Evolutionary conservation across 1,140 invertebrate species (phyloP), one percentile per base, ranked within the genome.

Genomic region (Euborellia annulipes): DNA sequence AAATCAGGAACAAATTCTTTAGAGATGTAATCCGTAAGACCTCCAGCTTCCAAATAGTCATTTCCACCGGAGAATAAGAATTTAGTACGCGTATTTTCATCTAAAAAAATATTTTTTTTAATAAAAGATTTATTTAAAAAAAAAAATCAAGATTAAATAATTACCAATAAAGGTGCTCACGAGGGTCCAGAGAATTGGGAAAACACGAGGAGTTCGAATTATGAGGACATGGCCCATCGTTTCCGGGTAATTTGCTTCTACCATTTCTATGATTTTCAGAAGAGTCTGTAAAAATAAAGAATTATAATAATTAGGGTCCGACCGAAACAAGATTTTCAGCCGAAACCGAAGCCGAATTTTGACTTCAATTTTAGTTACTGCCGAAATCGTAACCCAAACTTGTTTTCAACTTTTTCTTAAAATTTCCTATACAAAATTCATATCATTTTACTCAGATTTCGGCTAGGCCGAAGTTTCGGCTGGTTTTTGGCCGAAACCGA

Each of bases 111-210:
- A 62, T 58, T 45, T 34, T 17, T 39, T 41, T 34, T 36, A 18
- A 41, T 30, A 36, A 42, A 39, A 41, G 21, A 14, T 14, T 18
- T 16, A 17, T 30, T 20, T 41, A 11, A 38, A 42, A n/a, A 11
- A 43, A 51, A 44, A 40, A 45, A 38, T 48, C 11, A 46, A 36
- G 36, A 27, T 36, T 18, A 36, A 44, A 41, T 20, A 53, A 63
- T 69, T 61, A 81, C 78, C 74, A 55, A 96, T 96, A 62, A 96
- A 95, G n/a, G 89, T 89, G 58, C 85, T 87, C 43, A 96, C 85
- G 38, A 96, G 73, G 0, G 91, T 95, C 92, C 92, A 96, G n/a
- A 95, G 68, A 47, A 96, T 90, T 1, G 92, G 92, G 60, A 96
- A 96, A 37, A 94, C 89, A 50, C 90, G 70, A 1, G 89, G 89